Conservation (phyloP, 2,113 vertebrate species). For the Oreochromis tanganicae region DNA sequence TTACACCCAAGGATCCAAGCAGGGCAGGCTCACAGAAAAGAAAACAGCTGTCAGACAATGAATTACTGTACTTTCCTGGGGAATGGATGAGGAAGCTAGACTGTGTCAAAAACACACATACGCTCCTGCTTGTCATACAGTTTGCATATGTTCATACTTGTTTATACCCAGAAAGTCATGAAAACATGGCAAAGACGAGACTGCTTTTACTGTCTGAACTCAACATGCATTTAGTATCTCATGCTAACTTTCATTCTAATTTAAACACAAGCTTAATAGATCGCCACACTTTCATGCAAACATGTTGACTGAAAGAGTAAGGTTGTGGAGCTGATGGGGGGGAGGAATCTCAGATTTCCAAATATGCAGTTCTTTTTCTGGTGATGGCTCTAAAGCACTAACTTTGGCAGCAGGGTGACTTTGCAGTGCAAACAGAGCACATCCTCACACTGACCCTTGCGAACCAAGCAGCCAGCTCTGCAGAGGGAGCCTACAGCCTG, state of each 20-base stretch:
- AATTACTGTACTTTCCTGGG: constrained; percentile 62
- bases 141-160: background rate
- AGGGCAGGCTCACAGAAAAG: constrained; percentile 58
- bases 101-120: constrained; percentile 22
- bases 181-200: background rate
- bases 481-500: constrained; percentile 5
- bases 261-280: background rate
- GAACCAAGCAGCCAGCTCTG: constrained; percentile 12
- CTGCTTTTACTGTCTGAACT: background rate
- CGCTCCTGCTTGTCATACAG: background rate
- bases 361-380: constrained; percentile 41
- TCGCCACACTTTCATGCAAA: background rate
- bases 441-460: constrained; percentile 57
- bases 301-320: background rate
- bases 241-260: background rate
- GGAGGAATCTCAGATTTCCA: constrained; percentile 17
- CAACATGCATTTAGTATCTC: background rate
- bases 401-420: constrained; percentile 36
- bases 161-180: background rate
- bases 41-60: constrained; percentile 76
- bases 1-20: constrained; percentile 62
- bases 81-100: constrained; percentile 55
- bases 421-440: constrained; percentile 52
- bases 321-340: background rate
- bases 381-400: constrained; percentile 7